A percentile compares a stretch with the other conserved stretches of the same genome.
These are phyloP conservation scores for Eulemur rubriventer DNA, from an alignment of 2,797 vertebrate genomes.

Conservation along the genomic window DNA sequence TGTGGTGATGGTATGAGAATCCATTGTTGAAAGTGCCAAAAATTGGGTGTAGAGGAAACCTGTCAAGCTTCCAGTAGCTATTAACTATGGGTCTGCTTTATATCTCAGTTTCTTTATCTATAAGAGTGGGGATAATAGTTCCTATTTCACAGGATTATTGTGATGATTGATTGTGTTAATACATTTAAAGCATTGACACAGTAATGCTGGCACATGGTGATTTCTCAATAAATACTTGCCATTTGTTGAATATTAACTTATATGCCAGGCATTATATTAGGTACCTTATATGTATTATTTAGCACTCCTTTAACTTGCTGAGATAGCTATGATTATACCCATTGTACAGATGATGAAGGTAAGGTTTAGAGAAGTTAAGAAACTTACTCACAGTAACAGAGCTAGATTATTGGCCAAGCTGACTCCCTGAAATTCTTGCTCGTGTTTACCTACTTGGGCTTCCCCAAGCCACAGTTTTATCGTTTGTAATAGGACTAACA, in stretches of 20 bases:
- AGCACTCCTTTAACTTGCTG: conserved; percentile 4
- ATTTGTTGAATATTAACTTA: neutral
- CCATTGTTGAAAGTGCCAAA: neutral
- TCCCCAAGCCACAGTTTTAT: neutral
- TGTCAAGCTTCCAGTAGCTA: neutral
- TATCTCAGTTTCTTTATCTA: neutral
- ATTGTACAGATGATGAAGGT: neutral
- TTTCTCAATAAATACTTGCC: neutral
- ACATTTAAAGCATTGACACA: neutral
- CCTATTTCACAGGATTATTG: neutral
- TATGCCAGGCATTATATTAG: neutral
- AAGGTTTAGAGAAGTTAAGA: conserved; percentile 17
- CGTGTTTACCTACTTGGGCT: neutral
- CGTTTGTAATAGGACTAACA: neutral
- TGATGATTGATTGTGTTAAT: neutral
- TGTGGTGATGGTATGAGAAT: neutral
- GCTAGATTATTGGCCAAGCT: neutral
- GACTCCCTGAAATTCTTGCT: neutral
- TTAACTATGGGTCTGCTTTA: neutral
- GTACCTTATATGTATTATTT: neutral
- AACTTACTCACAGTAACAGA: neutral
- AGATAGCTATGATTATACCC: neutral
- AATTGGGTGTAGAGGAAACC: neutral
- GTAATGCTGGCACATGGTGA: neutral
- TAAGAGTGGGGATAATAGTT: neutral